Conservation (phyloP, 2,797 vertebrate species). For the Chelmon rostratus region DNA sequence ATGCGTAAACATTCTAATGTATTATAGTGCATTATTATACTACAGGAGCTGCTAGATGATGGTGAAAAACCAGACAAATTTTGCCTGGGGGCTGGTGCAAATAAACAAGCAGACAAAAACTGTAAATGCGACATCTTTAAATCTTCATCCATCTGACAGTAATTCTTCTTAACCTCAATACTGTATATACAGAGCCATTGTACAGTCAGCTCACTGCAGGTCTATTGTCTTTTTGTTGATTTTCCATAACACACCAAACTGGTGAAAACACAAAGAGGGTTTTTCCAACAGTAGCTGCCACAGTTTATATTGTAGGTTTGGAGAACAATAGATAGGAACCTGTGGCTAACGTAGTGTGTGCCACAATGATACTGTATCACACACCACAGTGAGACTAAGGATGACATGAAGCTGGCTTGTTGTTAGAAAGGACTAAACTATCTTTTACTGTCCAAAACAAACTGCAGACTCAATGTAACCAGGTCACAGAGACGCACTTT, state of each 20-base stretch:
- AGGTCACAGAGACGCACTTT: slow-evolving; percentile 12
- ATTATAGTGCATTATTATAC: too few species aligned
- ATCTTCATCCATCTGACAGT: slow-evolving; percentile 11
- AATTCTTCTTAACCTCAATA: slow-evolving; percentile 13
- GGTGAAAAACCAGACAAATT: background rate
- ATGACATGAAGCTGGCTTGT: slow-evolving; percentile 31
- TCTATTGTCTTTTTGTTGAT: slow-evolving; percentile 33
- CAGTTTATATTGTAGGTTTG: slow-evolving; percentile 40
- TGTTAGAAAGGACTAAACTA: slow-evolving; percentile 40
- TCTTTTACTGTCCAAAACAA: slow-evolving; percentile 27
- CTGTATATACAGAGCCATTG: background rate
- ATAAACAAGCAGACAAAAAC: slow-evolving; percentile 1
- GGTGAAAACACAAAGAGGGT: slow-evolving; percentile 57
- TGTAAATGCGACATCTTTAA: slow-evolving; percentile 9
- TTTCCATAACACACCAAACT: slow-evolving; percentile 41
- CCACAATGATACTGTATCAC: slow-evolving; percentile 68
- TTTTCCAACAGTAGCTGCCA: slow-evolving; percentile 60
- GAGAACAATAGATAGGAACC: slow-evolving; percentile 65
- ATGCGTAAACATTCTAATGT: too few species aligned
- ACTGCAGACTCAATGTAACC: slow-evolving; percentile 10
- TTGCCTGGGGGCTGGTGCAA: background rate
- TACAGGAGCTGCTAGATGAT: background rate
- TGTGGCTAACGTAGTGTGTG: slow-evolving; percentile 25
- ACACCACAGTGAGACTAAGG: slow-evolving; percentile 54
- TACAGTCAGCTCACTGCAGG: slow-evolving; percentile 17